These are phyloP conservation scores for Tenthredo scrophulariae DNA, from an alignment of 2,888 invertebrate genomes.

Conservation along the genomic window DNA sequence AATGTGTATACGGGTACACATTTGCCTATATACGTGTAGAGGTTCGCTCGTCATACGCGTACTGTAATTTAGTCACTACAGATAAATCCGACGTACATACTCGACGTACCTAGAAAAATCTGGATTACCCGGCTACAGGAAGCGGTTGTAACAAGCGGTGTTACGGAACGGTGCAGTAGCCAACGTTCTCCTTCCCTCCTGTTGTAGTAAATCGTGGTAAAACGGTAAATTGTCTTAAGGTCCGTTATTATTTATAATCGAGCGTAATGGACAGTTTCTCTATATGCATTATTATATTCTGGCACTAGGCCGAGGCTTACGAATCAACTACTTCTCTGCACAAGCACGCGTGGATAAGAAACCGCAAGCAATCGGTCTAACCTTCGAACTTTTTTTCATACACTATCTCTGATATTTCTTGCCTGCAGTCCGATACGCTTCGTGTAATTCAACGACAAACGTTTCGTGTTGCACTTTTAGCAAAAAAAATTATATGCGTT, in stretches of 20 bases:
- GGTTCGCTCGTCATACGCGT: not conserved
- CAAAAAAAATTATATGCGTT: not conserved
- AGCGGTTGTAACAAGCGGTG: constrained; percentile 43
- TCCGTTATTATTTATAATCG: constrained; percentile 48
- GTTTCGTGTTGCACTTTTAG: not conserved
- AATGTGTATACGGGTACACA: not conserved
- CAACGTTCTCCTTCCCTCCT: not conserved
- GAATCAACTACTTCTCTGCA: not conserved
- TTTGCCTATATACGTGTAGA: not conserved
- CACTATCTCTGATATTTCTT: not conserved
- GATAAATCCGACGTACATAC: not conserved
- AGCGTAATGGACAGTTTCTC: not conserved
- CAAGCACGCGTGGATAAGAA: not conserved
- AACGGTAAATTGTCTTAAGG: constrained; percentile 45
- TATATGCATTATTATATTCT: not conserved
- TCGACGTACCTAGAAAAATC: constrained; percentile 46
- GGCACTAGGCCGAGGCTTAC: not conserved
- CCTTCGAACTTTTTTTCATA: not conserved
- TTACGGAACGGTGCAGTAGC: constrained; percentile 16
- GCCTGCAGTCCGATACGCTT: not conserved
- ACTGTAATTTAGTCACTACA: not conserved
- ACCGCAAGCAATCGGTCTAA: not conserved
- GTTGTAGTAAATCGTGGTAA: constrained; percentile 8
- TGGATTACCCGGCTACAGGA: constrained; percentile 35
- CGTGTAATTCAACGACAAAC: not conserved